Evolutionary conservation across 1,140 invertebrate species (phyloP).

Genomic region (Drosophila grimshawi): DNA sequence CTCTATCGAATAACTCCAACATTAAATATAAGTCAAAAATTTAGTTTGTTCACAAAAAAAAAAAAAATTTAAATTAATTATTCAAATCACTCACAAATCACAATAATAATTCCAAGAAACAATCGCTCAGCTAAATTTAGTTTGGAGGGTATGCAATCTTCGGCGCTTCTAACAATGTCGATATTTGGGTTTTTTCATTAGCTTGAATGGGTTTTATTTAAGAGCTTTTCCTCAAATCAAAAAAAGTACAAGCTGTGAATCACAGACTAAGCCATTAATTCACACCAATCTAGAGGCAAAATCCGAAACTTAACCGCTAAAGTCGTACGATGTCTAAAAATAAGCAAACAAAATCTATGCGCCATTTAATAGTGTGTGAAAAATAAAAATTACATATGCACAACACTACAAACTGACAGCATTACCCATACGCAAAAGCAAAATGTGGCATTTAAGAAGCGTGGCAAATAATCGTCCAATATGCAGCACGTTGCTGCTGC

Average conservation of each 20-base stretch:
- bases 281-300: constrained; percentile 24
- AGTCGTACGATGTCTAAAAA: not conserved
- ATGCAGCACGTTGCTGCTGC: not conserved
- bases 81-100: no score
- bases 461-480: constrained; percentile 43
- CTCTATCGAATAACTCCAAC: no score
- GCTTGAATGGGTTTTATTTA: not conserved
- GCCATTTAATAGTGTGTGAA: constrained; percentile 42
- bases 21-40: no score
- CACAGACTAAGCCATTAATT: constrained; percentile 37
- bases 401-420: constrained; percentile 11
- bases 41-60: no score
- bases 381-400: constrained; percentile 40
- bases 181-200: no score
- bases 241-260: constrained; percentile 16
- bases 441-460: constrained; percentile 28
- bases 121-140: no score
- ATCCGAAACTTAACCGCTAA: not conserved
- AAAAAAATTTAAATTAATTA: no score
- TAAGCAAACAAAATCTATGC: constrained; percentile 19
- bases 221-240: no score
- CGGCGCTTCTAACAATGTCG: no score
- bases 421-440: not conserved
- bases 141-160: no score
- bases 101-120: no score